Evolutionary conservation across 2,113 vertebrate species (phyloP).

Genomic region (Xenopus laevis): DNA sequence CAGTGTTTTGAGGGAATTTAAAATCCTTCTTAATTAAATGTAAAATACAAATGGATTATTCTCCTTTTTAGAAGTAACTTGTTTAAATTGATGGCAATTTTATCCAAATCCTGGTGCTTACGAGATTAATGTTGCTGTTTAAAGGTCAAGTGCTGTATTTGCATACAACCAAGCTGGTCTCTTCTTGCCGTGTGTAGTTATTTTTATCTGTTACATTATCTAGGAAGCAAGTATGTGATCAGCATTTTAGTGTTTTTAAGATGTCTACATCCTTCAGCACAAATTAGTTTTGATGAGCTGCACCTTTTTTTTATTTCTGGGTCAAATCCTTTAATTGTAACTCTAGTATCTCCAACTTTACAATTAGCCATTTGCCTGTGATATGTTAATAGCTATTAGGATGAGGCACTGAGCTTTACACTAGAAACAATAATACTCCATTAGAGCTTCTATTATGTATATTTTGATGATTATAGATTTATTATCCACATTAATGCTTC

Average conservation of each 20-base stretch:
- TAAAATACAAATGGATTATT: slow-evolving; percentile 19
- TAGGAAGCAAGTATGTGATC: slow-evolving; percentile 25
- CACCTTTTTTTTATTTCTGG: slow-evolving; percentile 27
- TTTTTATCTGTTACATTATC: slow-evolving; percentile 19
- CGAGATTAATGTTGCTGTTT: slow-evolving; percentile 21
- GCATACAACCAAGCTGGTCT: slow-evolving; percentile 3
- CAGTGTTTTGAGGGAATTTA: background rate
- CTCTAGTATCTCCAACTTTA: slow-evolving; percentile 20
- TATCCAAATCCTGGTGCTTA: slow-evolving; percentile 13
- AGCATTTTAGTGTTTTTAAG: slow-evolving; percentile 20
- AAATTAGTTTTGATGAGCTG: slow-evolving; percentile 41
- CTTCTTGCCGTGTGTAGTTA: background rate
- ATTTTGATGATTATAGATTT: slow-evolving; percentile 21
- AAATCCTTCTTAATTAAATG: slow-evolving; percentile 7
- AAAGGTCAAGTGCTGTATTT: slow-evolving; percentile 34
- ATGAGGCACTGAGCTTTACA: slow-evolving; percentile 13
- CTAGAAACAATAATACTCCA: slow-evolving; percentile 12
- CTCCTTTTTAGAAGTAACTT: background rate
- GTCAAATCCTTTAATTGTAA: slow-evolving; percentile 36
- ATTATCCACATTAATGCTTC: background rate
- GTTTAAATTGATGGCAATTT: slow-evolving; percentile 29
- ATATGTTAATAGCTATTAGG: slow-evolving; percentile 26
- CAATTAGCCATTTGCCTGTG: slow-evolving; percentile 31
- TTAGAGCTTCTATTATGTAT: background rate
- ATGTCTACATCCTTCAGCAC: slow-evolving; percentile 20